These are phyloP conservation scores for Microctenopoma steveboyesi DNA, from an alignment of 2,797 vertebrate genomes.

Conservation along the genomic window DNA sequence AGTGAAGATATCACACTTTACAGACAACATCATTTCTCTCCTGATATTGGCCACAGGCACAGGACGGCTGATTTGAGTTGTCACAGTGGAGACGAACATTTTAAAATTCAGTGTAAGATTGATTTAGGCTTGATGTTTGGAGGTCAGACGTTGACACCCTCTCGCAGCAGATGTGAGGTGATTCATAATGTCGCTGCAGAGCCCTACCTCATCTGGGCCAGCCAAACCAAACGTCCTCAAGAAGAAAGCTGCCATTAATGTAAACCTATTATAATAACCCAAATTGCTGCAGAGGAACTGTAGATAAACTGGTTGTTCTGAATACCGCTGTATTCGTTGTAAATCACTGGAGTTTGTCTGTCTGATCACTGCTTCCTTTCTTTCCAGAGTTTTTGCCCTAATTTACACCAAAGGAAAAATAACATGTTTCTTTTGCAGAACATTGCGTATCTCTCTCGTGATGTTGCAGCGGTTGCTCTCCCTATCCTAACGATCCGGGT, in stretches of 20 bases:
- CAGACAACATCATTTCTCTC: not conserved
- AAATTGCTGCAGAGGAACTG: not conserved
- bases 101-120: not conserved
- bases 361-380: not conserved
- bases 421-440: constrained; percentile 29
- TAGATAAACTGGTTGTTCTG: not conserved
- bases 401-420: constrained; percentile 19
- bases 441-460: constrained; percentile 19
- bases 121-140: constrained; percentile 5
- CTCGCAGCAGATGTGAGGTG: not conserved
- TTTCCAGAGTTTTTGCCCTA: constrained; percentile 16
- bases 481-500: constrained; percentile 29
- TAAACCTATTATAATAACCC: not conserved
- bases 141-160: not conserved
- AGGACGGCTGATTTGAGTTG: not conserved
- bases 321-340: constrained; percentile 1
- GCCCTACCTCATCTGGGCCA: not conserved
- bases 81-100: not conserved
- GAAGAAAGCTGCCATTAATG: not conserved
- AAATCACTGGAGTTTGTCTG: not conserved
- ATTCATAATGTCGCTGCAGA: constrained; percentile 15
- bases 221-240: not conserved
- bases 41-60: constrained; percentile 1
- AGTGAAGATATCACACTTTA: not conserved
- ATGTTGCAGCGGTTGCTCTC: constrained; percentile 24